phyloP scores from a whole-genome alignment of 1,140 invertebrate species.

The Thalassaphorura encarpata region DNA sequence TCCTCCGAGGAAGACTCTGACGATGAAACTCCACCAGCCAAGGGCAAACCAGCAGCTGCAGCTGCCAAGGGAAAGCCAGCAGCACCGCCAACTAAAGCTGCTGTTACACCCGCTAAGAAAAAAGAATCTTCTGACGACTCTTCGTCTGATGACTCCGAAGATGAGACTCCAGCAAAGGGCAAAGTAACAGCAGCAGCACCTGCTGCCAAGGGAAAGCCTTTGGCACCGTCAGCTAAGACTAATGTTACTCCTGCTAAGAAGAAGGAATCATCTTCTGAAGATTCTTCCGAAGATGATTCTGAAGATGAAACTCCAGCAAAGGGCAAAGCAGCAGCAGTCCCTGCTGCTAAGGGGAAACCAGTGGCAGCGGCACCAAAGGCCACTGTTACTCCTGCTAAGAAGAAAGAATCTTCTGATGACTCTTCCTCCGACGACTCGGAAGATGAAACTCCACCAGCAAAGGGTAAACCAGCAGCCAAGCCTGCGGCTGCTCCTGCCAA shows the following conservation, averaged over 20 bases:
- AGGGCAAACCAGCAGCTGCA: neutral
- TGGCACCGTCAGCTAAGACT: neutral
- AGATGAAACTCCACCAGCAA: neutral
- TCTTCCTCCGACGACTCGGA: neutral
- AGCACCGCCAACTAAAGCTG: slow-evolving; percentile 7
- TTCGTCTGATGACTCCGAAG: slow-evolving; percentile 8
- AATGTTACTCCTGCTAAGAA: slow-evolving; percentile 1
- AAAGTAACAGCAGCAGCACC: neutral
- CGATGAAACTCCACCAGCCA: neutral
- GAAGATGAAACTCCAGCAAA: neutral
- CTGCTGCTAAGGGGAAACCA: neutral
- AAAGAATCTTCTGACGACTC: slow-evolving; percentile 8
- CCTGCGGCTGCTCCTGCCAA: neutral
- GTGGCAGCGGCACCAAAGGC: neutral
- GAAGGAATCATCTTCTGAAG: slow-evolving; percentile 10
- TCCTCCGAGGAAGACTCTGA: slow-evolving; percentile 14
- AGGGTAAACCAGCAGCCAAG: neutral
- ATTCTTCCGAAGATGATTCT: slow-evolving; percentile 7
- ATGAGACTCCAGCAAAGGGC: slow-evolving; percentile 1
- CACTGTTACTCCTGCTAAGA: neutral
- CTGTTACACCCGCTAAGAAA: neutral
- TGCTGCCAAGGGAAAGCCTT: slow-evolving; percentile 7
- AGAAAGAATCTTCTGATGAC: slow-evolving; percentile 12
- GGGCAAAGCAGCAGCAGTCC: too few relatives aligned
- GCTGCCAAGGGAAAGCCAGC: neutral